These are phyloP conservation scores for Euwallacea fornicatus DNA, from an alignment of 1,140 invertebrate genomes.

Conservation along the genomic window DNA sequence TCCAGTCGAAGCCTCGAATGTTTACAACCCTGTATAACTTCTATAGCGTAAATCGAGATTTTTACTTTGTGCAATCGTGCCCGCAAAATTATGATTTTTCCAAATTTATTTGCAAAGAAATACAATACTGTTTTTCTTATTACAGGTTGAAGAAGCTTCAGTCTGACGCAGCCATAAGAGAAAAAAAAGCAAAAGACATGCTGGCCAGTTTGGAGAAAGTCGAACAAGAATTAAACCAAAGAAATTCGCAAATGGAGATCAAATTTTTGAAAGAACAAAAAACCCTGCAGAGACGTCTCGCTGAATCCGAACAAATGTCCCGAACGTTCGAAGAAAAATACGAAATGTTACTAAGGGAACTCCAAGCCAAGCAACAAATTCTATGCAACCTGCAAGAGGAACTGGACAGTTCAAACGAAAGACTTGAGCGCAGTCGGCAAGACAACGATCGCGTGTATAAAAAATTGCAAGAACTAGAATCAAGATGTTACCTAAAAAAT, in stretches of 20 bases:
- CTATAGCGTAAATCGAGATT: too few species aligned
- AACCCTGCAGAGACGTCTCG: conserved; percentile 51
- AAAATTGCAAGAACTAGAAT: conserved; percentile 70
- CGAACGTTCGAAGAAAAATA: conserved; percentile 61
- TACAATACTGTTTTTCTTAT: neutral
- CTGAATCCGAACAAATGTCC: conserved; percentile 54
- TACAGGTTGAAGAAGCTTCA: conserved; percentile 67
- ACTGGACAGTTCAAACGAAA: conserved; percentile 50
- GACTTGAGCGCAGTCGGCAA: conserved; percentile 67
- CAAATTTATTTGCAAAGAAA: too few species aligned
- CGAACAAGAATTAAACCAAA: conserved; percentile 68
- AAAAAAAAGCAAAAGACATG: conserved; percentile 69
- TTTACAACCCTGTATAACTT: too few species aligned
- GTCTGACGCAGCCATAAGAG: conserved; percentile 62
- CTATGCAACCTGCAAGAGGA: conserved; percentile 62
- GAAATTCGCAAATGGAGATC: conserved; percentile 70
- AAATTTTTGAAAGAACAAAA: conserved; percentile 68
- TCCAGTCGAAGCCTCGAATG: too few species aligned
- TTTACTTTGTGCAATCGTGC: too few species aligned
- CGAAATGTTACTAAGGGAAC: conserved; percentile 63
- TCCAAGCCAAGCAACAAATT: conserved; percentile 63
- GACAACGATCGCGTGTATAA: conserved; percentile 76
- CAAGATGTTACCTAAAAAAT: conserved; percentile 50
- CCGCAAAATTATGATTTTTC: too few species aligned
- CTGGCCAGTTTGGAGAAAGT: conserved; percentile 68